Percentiles rank a stretch among this genome's conserved stretches.
Evolutionary conservation across 2,888 invertebrate species (phyloP).

Genomic region (Homarus gammarus): DNA sequence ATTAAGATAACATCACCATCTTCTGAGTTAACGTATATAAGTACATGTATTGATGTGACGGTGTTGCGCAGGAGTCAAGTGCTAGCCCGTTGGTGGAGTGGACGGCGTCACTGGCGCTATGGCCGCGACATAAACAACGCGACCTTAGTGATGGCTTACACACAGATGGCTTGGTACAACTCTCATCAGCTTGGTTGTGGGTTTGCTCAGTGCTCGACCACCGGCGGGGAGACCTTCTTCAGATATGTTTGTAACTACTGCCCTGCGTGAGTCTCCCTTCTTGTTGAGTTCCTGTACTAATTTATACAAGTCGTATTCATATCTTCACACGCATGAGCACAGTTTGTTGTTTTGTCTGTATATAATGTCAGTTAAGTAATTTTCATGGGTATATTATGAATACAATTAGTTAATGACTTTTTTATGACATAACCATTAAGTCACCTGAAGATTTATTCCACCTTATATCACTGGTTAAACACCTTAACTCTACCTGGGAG

Average conservation of each 20-base stretch:
- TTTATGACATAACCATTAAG: too few species aligned
- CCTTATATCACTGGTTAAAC: not conserved
- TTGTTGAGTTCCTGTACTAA: too few species aligned
- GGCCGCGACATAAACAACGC: conserved; percentile 83
- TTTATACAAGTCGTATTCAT: too few species aligned
- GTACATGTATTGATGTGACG: too few species aligned
- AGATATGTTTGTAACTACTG: conserved; percentile 92
- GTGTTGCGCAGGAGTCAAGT: conserved; percentile 61
- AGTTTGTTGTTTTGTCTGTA: too few species aligned
- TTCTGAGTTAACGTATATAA: too few species aligned
- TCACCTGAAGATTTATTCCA: too few species aligned
- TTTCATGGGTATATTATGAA: too few species aligned
- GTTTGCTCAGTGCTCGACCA: conserved; percentile 83
- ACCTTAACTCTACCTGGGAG: not conserved
- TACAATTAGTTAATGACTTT: too few species aligned
- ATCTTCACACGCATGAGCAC: too few species aligned
- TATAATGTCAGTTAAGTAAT: too few species aligned
- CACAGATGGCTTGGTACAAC: conserved; percentile 90
- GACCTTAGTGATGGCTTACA: conserved; percentile 87
- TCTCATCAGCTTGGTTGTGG: conserved; percentile 90
- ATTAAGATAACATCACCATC: too few species aligned
- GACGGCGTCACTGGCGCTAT: conserved; percentile 87
- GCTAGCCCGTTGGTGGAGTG: conserved; percentile 84
- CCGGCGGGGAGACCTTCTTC: conserved; percentile 82
- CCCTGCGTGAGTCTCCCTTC: conserved; percentile 87